Evolutionary conservation across 2,888 invertebrate species (phyloP).

Genomic region (Augiades crinisus): DNA sequence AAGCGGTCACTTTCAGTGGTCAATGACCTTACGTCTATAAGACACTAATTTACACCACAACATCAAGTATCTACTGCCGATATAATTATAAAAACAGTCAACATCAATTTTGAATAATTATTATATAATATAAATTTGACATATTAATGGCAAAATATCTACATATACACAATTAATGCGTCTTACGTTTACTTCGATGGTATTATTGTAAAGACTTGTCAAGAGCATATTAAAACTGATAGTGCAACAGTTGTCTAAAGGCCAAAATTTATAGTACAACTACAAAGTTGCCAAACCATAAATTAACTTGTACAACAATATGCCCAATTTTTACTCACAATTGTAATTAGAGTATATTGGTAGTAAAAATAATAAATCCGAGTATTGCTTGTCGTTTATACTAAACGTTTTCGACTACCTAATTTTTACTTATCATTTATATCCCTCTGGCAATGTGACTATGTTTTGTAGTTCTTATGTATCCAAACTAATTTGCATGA

Average conservation of each 20-base stretch:
- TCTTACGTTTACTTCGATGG: conserved; percentile 54
- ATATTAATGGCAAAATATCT: conserved; percentile 74
- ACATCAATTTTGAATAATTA: conserved; percentile 80
- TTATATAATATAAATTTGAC: conserved; percentile 74
- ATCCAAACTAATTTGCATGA: neutral
- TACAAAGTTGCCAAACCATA: conserved; percentile 1
- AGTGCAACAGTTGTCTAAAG: conserved; percentile 22
- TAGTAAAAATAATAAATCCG: conserved; percentile 75
- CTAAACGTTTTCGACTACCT: conserved; percentile 77
- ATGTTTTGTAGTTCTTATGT: conserved; percentile 39
- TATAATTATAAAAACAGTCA: conserved; percentile 82
- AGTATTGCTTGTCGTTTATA: conserved; percentile 81
- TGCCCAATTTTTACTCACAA: conserved; percentile 46
- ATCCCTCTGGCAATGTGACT: conserved; percentile 74
- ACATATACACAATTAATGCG: conserved; percentile 69
- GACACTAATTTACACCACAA: conserved; percentile 82
- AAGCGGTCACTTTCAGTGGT: conserved; percentile 47
- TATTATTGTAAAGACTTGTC: conserved; percentile 49
- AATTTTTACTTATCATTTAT: conserved; percentile 59
- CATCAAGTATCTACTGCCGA: conserved; percentile 81
- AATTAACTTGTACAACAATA: conserved; percentile 19
- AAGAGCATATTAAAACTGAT: conserved; percentile 48
- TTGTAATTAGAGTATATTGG: conserved; percentile 67
- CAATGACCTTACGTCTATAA: conserved; percentile 68
- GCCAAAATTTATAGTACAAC: conserved; percentile 13